Conservation (phyloP, 2,888 invertebrate genomes). For the Aleiodes alternator region DNA sequence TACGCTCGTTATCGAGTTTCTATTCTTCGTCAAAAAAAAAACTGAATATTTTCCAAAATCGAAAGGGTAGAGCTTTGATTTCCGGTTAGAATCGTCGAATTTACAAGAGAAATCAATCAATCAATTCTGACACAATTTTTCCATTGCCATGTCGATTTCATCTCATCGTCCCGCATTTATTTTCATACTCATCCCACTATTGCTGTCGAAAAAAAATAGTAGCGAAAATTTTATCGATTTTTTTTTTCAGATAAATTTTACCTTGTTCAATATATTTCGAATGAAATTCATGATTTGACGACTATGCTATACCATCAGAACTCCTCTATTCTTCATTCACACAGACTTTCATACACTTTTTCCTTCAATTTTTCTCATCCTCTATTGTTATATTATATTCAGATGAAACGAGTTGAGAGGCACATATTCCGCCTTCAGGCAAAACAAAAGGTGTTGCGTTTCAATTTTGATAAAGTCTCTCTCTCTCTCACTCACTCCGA, state of each 20-base stretch:
- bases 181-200: background rate
- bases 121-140: no score
- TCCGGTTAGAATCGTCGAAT: no score
- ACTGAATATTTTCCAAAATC: no score
- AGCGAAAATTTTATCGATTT: background rate
- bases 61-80: no score
- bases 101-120: no score
- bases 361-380: background rate
- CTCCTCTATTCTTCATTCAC: constrained; percentile 1
- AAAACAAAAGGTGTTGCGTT: constrained; percentile 64
- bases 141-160: no score
- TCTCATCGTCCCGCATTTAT: background rate
- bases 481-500: constrained; percentile 43
- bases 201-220: background rate
- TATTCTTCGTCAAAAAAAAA: no score
- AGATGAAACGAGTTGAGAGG: constrained; percentile 8
- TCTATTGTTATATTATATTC: constrained; percentile 4
- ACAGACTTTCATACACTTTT: background rate
- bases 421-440: constrained; percentile 11
- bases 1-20: no score
- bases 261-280: background rate
- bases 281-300: constrained; percentile 12
- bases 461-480: constrained; percentile 66
- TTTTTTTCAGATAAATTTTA: background rate
- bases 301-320: background rate